Evolutionary conservation across 2,888 invertebrate species (phyloP).

Genomic region (Lypha dubia): DNA sequence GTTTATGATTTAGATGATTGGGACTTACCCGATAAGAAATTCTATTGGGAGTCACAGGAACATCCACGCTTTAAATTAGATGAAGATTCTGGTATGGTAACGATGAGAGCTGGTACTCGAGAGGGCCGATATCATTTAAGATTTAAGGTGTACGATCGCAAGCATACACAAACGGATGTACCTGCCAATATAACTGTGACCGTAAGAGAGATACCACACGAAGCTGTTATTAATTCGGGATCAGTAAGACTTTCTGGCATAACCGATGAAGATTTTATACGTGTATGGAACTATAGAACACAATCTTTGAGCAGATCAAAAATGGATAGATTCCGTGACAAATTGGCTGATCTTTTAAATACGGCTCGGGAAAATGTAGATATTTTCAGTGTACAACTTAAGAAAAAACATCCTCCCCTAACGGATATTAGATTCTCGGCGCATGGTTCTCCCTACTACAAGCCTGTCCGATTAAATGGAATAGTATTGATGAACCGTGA

Average conservation of each 20-base stretch:
- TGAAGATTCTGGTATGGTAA: conserved; percentile 96
- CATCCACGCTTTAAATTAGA: conserved; percentile 95
- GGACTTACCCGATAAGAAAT: conserved; percentile 98
- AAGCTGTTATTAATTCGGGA: conserved; percentile 97
- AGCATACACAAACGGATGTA: conserved; percentile 97
- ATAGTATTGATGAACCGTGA: conserved; percentile 96
- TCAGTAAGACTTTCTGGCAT: conserved; percentile 96
- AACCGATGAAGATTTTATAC: conserved; percentile 97
- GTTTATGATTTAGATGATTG: conserved; percentile 99
- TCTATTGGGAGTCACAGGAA: conserved; percentile 95
- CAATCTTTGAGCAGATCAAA: conserved; percentile 93
- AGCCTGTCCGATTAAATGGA: conserved; percentile 96
- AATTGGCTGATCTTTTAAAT: conserved; percentile 92
- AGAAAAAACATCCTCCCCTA: conserved; percentile 92
- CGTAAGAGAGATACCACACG: conserved; percentile 96
- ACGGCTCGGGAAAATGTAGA: conserved; percentile 95
- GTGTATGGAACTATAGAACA: conserved; percentile 96
- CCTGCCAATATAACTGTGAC: conserved; percentile 98
- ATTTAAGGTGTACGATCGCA: conserved; percentile 95
- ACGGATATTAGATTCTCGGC: conserved; percentile 97
- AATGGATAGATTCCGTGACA: conserved; percentile 94
- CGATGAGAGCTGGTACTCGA: conserved; percentile 95
- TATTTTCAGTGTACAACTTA: conserved; percentile 96
- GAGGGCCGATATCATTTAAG: conserved; percentile 92
- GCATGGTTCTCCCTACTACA: conserved; percentile 97